Percentiles rank a stretch among this genome's conserved stretches.
phyloP scores from a whole-genome alignment of 92 coral and sea anemone genomes.

The Bergia sp. region DNA sequence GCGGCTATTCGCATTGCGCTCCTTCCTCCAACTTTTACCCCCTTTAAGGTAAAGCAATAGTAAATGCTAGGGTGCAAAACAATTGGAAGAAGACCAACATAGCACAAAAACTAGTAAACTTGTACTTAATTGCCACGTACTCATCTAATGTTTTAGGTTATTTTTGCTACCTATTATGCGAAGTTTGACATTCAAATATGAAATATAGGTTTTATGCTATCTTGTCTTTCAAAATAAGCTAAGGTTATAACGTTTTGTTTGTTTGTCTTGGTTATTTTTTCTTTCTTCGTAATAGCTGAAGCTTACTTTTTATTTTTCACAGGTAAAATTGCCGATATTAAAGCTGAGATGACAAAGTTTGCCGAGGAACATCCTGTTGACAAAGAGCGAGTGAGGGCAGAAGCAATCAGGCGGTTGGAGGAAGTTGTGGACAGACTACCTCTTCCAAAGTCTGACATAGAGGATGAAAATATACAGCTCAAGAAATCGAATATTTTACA shows the following conservation, averaged over 20 bases:
- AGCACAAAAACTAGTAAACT: no score
- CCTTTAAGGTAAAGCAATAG: no score
- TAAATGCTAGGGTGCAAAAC: no score
- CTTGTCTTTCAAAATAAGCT: no score
- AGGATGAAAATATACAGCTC: slow-evolving; percentile 67
- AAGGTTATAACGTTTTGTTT: not conserved
- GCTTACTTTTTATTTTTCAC: not conserved
- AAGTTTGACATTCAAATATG: no score
- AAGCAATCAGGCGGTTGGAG: slow-evolving; percentile 81
- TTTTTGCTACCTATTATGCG: no score
- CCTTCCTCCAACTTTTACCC: no score
- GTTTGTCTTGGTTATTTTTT: not conserved
- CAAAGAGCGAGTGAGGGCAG: slow-evolving; percentile 68
- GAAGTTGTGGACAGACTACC: slow-evolving; percentile 88
- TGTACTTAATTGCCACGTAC: no score
- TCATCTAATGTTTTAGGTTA: no score
- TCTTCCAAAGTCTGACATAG: slow-evolving; percentile 73
- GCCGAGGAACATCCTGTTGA: slow-evolving; percentile 83
- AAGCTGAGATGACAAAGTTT: slow-evolving; percentile 71
- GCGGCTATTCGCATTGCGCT: no score
- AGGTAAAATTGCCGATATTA: slow-evolving; percentile 83
- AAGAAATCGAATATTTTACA: slow-evolving; percentile 78
- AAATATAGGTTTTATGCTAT: no score
- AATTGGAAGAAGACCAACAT: no score
- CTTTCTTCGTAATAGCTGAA: not conserved